Evolutionary conservation across 2,888 invertebrate species (phyloP), one percentile per base, ranked within the genome.

Genomic region (Trachelus tabidus): DNA sequence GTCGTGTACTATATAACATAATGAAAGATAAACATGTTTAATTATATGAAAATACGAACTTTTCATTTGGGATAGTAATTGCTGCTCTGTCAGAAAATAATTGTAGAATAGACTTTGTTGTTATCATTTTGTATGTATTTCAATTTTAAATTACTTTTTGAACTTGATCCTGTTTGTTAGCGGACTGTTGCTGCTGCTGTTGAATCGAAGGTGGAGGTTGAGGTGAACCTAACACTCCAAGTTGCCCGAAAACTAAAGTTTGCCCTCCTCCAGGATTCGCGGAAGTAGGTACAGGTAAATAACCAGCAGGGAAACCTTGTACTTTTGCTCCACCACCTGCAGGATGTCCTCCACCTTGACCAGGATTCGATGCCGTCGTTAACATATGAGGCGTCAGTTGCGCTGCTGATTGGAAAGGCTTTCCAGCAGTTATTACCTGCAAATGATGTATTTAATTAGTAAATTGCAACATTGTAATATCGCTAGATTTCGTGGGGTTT

Each of bases 351-450:
- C 88, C 90, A 34, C 89, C 90, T 79, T 91, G 91, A 6, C 87
- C 89, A 3, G 89, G 88, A 12, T 88, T 89, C 3, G 91, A 89
- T 3, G 96, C 93, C 0, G 96, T 95, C 11, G 94, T 93, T 69
- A 97, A 92, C 96, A 97, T 97, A 88, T 97, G 97, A 0, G 96
- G 96, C 3, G 94, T 94, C 75, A 95, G 91, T 83, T 96, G 95
- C 85, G 95, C 95, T 73, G 96, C 95, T 1, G 92, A 92, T 90
- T 96, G 97, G 90, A 97, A 97, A 4, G 97, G 96, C 89, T 97
- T 97, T 35, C 96, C 95, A 33, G 96, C 95, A 11, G 97, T 94
- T 82, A 97, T 97, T 79, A 97, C 96, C 94, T 97, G 92, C 69
- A 92, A 78, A 37, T 74, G 76, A 68, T 79, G 34, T 74, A 34